Conservation (phyloP, 2,113 vertebrate genomes). For the Cinclus mexicanus region DNA sequence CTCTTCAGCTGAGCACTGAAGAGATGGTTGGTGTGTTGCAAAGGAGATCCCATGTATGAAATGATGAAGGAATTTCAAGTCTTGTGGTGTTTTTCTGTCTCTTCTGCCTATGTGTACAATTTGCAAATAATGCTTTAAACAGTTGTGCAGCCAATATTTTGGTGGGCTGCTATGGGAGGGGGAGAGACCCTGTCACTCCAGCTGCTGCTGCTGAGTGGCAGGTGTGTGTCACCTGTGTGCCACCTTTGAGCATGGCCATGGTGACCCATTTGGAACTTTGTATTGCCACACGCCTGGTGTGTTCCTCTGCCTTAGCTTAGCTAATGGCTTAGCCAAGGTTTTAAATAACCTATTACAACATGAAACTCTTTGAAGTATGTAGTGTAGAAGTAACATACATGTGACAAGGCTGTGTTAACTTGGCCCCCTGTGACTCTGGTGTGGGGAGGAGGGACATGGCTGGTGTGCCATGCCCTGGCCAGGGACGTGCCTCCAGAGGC, state of each 20-base stretch:
- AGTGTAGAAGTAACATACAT: background rate
- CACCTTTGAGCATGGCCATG: background rate
- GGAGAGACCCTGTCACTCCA: background rate
- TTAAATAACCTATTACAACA: background rate
- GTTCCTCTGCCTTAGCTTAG: background rate
- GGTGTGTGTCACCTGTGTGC: background rate
- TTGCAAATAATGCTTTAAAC: background rate
- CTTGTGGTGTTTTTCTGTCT: background rate
- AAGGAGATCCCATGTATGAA: background rate
- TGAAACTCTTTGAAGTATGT: background rate
- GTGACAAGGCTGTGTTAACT: background rate
- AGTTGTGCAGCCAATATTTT: background rate
- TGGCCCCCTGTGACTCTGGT: background rate
- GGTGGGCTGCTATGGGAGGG: fast-evolving
- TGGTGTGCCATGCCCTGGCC: fast-evolving
- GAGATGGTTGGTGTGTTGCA: background rate
- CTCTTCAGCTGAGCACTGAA: background rate
- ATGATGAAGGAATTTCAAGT: background rate
- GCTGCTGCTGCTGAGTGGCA: background rate
- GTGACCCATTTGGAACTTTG: background rate
- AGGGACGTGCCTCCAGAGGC: background rate
- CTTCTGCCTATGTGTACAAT: background rate
- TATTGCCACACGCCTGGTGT: background rate
- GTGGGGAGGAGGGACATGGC: fast-evolving
- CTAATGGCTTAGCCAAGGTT: background rate